A percentile compares a stretch with the other conserved stretches of the same genome.
Conservation (phyloP, 2,888 invertebrate species). For the Andrena camellia region DNA sequence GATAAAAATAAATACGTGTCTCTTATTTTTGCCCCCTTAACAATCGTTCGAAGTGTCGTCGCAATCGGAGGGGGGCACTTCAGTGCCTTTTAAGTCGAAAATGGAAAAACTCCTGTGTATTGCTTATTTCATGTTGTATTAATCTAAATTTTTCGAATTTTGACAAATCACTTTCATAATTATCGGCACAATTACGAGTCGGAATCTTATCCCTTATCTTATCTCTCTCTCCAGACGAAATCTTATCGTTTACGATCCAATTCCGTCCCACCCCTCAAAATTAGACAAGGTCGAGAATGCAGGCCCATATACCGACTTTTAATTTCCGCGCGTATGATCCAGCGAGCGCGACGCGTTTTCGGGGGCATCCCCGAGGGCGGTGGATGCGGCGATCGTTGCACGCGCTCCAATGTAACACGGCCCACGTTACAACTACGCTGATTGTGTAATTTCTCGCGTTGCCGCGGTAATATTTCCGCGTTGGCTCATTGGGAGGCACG, state of each 20-base stretch:
- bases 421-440: slow-evolving; percentile 60
- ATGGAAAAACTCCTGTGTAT: too few species aligned
- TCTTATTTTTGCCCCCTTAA: too few species aligned
- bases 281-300: background rate
- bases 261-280: background rate
- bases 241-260: background rate
- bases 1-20: too few species aligned
- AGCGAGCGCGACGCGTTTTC: slow-evolving; percentile 10
- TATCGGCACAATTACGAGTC: too few species aligned
- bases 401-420: slow-evolving; percentile 36
- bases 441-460: slow-evolving; percentile 72
- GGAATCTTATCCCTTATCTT: too few species aligned
- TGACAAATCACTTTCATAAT: too few species aligned
- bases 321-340: slow-evolving; percentile 14
- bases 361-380: background rate
- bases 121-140: too few species aligned
- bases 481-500: slow-evolving; percentile 69
- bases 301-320: background rate
- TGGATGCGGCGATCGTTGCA: background rate
- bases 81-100: too few species aligned
- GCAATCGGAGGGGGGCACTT: too few species aligned
- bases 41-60: too few species aligned
- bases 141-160: too few species aligned
- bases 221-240: background rate
- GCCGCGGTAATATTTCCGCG: slow-evolving; percentile 73